Evolutionary conservation across 1,140 invertebrate species (phyloP), one percentile per base, ranked within the genome.

Genomic region (Zelostemma sp.): DNA sequence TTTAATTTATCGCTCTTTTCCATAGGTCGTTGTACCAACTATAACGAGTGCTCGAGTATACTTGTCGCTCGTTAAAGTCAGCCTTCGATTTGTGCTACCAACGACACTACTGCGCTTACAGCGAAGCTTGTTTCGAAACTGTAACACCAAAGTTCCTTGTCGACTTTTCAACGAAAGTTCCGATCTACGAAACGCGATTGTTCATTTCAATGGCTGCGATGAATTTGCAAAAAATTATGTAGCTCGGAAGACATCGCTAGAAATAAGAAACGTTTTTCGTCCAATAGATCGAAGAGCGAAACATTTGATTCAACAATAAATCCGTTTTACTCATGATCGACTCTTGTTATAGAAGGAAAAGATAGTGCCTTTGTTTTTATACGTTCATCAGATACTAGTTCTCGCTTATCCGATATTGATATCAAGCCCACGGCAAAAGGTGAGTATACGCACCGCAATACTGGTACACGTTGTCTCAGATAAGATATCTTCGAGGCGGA

Each of bases 1-100:
- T 56, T 72, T 80, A 81, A 83, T 83, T 82, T 83, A 81, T 83
- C 75, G 74, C 70, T 70, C 74, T 77, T 79, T 79, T 74, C 61
- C 58, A 61, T 58, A 49, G 77, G 79, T 79, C 74, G 73, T 77
- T 74, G 79, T 75, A 74, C 78, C 57, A 62, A 68, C 60, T 53
- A 28, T 70, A 72, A 69, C 73, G 68, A 72, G 66, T 72, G 65
- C 54, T 68, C 54, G 50, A 54, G 57, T 72, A 66, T 58, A 66
- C 70, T 70, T 69, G 69, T 73, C 65, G 75, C 67, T 75, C 68
- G 73, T 76, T 76, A 76, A 76, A 73, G 72, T 72, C 74, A 72
- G 67, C 69, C 67, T 72, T 76, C 65, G 71, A 73, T 76, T 79
- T 75, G 65, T 74, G 68, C 68, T 72, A 71, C 68, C 72, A 58